Percentiles rank a stretch among this genome's conserved stretches.
phyloP scores from a whole-genome alignment of 2,888 invertebrate genomes.

The Diarsia mendica region DNA sequence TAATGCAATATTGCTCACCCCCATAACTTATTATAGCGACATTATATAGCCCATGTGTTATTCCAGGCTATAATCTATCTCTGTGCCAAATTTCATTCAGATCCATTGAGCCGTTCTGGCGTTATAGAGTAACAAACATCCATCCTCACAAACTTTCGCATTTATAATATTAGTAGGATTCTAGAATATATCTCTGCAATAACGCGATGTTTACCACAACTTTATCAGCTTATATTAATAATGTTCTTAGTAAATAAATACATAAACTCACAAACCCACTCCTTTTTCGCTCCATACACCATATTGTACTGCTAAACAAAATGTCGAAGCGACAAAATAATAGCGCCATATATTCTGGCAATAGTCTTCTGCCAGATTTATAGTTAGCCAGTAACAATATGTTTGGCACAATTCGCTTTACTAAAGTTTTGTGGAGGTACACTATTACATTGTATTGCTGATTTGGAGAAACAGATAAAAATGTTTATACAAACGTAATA shows the following conservation, averaged over 20 bases:
- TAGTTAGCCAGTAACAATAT: slow-evolving; percentile 37
- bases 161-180: too few relatives aligned
- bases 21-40: too few relatives aligned
- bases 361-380: slow-evolving; percentile 45
- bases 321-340: slow-evolving; percentile 40
- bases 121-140: too few relatives aligned
- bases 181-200: background rate
- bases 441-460: slow-evolving; percentile 22
- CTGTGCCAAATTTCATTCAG: too few relatives aligned
- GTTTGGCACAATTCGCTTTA: slow-evolving; percentile 41
- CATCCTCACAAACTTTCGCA: too few relatives aligned
- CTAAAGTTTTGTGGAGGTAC: slow-evolving; percentile 11
- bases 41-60: too few relatives aligned
- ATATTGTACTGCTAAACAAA: slow-evolving; percentile 22
- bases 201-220: background rate
- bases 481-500: background rate
- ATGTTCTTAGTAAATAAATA: slow-evolving; percentile 1
- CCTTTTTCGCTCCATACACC: background rate
- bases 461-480: background rate
- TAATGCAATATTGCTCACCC: too few relatives aligned
- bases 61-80: too few relatives aligned
- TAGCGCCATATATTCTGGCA: slow-evolving; percentile 37
- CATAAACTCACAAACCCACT: background rate
- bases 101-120: too few relatives aligned
- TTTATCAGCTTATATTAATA: background rate